Evolutionary conservation across 1,140 invertebrate genomes (phyloP).

Genomic region (Aricia agestis): DNA sequence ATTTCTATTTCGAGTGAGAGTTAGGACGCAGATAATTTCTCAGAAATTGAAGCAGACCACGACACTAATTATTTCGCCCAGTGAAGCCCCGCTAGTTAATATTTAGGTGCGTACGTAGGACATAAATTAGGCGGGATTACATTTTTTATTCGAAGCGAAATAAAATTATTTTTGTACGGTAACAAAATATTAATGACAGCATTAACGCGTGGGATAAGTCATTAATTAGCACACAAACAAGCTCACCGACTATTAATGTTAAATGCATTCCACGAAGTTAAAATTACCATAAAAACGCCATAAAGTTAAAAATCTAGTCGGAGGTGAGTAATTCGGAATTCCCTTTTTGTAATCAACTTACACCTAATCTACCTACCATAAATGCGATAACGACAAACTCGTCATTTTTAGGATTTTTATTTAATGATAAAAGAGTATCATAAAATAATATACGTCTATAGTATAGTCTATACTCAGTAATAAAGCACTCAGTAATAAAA

Average conservation of each 20-base stretch:
- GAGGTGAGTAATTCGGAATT: neutral
- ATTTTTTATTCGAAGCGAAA: neutral
- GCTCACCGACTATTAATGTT: slow-evolving; percentile 13
- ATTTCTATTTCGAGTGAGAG: neutral
- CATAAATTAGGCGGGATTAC: neutral
- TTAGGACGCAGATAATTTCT: neutral
- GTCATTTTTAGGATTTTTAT: neutral
- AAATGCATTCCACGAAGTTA: neutral
- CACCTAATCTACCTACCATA: neutral
- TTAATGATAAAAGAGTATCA: neutral
- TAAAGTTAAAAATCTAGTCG: neutral
- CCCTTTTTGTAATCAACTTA: neutral
- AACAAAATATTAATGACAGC: slow-evolving; percentile 19
- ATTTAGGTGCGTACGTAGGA: neutral
- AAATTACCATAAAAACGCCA: slow-evolving; percentile 3
- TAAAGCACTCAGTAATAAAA: too few species aligned
- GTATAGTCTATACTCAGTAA: too few species aligned
- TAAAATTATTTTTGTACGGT: neutral
- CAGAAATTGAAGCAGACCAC: neutral
- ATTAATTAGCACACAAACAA: slow-evolving; percentile 31
- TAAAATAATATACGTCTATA: too few species aligned
- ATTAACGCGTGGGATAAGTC: slow-evolving; percentile 25
- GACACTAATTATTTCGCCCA: too few species aligned
- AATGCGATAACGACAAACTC: neutral
- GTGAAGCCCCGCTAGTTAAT: too few species aligned